Base-by-base conservation (phyloP, 2,113 vertebrate genomes). In the Globicephala melas region DNA sequence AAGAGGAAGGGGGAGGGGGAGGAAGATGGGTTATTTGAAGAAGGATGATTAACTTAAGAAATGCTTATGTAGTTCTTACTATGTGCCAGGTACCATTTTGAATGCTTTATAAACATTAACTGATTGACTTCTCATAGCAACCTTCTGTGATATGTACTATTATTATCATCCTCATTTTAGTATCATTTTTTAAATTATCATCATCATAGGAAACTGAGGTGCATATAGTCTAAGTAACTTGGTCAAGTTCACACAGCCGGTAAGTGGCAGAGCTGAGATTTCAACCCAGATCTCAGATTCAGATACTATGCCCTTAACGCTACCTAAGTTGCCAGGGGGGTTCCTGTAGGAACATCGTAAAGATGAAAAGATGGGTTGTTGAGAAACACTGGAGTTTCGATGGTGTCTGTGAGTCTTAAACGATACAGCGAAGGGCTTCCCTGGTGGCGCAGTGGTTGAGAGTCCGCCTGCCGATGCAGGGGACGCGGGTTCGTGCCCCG, bases 1-100 rank as follows among this genome's bases (percentile, higher is more conserved):
- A 3, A 84, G 20, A 33, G 33, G 60, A 17, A 50, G n/a, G 1
- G 31, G 26, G 7, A 79, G 20, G 41, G 23, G 58, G 26, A 50
- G 41, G 17, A 33, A 2, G 28, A 44, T 2, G 4, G 12, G 18
- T 68, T 77, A 41, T 62, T 83, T 77, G 47, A 62, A 86, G 62
- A 71, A 91, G 47, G n/a, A 68, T 80, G 12, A 50, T 62, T 89
- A 83, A 53, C 79, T 82, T 63, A 85, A 92, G 44, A 67, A 97
- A 96, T 77, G 13, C 20, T 68, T 80, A 13, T 53, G 38, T 50
- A 83, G 15, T 87, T 97, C 15, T 17, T 41, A 36, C 58, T 73
- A 1, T 25, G 5, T 79, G 14, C 44, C 36, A 62, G 7, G 18
- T 33, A 11, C 76, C 89, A 89, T 62, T 85, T 85, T 26, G 90